Evolutionary conservation across 2,113 vertebrate genomes (phyloP).

Genomic region (Gobius niger): DNA sequence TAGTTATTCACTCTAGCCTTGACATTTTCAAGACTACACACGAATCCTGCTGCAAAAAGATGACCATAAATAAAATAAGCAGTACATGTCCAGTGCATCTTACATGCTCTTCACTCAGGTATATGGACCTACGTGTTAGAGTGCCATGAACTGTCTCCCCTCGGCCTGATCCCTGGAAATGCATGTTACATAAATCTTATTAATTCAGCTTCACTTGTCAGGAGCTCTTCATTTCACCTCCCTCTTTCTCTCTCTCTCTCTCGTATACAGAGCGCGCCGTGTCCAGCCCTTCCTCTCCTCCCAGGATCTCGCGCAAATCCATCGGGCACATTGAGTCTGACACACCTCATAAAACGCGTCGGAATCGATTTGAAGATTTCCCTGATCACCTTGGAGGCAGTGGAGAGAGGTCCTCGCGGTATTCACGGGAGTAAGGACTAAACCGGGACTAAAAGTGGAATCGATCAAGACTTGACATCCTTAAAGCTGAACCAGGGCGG

Average conservation of each 20-base stretch:
- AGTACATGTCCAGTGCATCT: too few relatives aligned
- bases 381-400: conserved; percentile 4
- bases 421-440: neutral
- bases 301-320: neutral
- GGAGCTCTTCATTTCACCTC: neutral
- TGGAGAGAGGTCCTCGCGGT: neutral
- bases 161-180: neutral
- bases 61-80: too few relatives aligned
- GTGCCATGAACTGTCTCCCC: neutral
- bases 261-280: too few relatives aligned
- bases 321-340: conserved; percentile 4
- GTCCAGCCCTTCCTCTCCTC: neutral
- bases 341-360: conserved; percentile 5
- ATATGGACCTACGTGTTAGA: neutral
- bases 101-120: neutral
- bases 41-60: too few relatives aligned
- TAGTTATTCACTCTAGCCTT: too few relatives aligned
- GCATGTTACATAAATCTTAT: conserved; percentile 9
- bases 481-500: too few relatives aligned
- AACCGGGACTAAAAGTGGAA: neutral
- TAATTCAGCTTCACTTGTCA: conserved; percentile 7
- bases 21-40: too few relatives aligned
- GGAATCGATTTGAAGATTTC: conserved; percentile 11
- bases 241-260: too few relatives aligned
- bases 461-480: too few relatives aligned